Conservation (phyloP, 2,888 invertebrate species). For the Drosophila yooni region DNA sequence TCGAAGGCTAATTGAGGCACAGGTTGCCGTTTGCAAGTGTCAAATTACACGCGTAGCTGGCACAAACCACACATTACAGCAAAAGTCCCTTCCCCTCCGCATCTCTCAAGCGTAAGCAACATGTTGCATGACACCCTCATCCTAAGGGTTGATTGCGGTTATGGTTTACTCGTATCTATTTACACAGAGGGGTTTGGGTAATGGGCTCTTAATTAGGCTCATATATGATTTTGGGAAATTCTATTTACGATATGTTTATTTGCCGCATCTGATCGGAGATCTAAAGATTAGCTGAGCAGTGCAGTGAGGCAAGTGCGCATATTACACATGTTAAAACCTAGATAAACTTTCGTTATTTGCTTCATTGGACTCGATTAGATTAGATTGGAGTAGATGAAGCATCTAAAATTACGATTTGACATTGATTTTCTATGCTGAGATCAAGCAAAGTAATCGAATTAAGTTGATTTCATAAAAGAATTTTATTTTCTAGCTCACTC, state of each 20-base stretch:
- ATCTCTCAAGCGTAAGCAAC: slow-evolving; percentile 9
- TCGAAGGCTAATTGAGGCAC: slow-evolving; percentile 65
- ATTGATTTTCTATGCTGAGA: not conserved
- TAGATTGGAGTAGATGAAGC: not conserved
- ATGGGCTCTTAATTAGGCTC: slow-evolving; percentile 82
- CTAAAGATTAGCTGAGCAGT: slow-evolving; percentile 33
- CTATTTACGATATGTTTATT: slow-evolving; percentile 49
- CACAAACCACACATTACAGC: slow-evolving; percentile 43
- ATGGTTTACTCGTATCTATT: slow-evolving; percentile 61
- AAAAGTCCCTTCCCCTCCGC: not conserved
- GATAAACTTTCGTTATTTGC: slow-evolving; percentile 9
- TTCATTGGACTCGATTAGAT: slow-evolving; percentile 42
- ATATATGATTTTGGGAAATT: slow-evolving; percentile 65
- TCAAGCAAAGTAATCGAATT: not conserved
- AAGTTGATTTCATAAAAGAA: not conserved
- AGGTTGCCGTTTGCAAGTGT: slow-evolving; percentile 56
- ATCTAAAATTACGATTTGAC: not conserved
- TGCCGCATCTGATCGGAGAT: slow-evolving; percentile 22
- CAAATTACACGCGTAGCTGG: slow-evolving; percentile 68
- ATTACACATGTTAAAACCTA: slow-evolving; percentile 17
- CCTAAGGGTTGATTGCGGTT: slow-evolving; percentile 68
- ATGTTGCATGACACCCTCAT: slow-evolving; percentile 41
- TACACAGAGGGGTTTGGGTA: slow-evolving; percentile 71
- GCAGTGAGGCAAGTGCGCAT: slow-evolving; percentile 37
- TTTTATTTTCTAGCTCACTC: not conserved